A percentile compares a stretch with the other conserved stretches of the same genome.
These are phyloP conservation scores for Dynastes tityus DNA, from an alignment of 2,888 invertebrate genomes.

Conservation along the genomic window DNA sequence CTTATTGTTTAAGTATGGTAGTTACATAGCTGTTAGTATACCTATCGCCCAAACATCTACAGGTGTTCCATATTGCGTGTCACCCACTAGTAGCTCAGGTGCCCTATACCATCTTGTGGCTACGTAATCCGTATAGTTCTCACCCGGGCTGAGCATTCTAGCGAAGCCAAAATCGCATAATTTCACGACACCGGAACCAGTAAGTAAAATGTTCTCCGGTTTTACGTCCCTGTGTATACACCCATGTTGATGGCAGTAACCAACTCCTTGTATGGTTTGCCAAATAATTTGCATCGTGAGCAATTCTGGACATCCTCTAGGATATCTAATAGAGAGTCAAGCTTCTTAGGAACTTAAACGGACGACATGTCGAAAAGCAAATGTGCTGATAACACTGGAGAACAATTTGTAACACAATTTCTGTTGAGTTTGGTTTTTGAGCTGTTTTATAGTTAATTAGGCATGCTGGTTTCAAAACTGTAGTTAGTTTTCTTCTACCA, in stretches of 20 bases:
- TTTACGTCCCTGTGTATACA: constrained; percentile 98
- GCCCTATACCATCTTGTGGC: constrained; percentile 99
- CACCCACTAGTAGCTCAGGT: constrained; percentile 97
- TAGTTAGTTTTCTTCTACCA: too few relatives aligned
- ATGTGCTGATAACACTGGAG: too few relatives aligned
- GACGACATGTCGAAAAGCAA: too few relatives aligned
- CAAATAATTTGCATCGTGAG: constrained; percentile 93
- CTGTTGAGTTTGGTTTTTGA: too few relatives aligned
- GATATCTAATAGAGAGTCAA: constrained; percentile 72
- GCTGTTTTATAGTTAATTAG: too few relatives aligned
- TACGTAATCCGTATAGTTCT: constrained; percentile 99
- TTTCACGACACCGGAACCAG: constrained; percentile 94
- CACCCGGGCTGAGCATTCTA: constrained; percentile 95
- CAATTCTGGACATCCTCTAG: constrained; percentile 92
- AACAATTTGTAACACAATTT: too few relatives aligned
- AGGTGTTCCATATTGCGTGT: constrained; percentile 91
- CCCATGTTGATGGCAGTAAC: constrained; percentile 97
- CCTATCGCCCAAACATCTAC: constrained; percentile 99
- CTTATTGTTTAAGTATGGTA: neutral
- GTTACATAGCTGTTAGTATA: constrained; percentile 62
- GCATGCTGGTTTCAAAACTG: too few relatives aligned
- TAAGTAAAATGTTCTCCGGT: constrained; percentile 98
- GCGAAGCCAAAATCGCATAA: constrained; percentile 99
- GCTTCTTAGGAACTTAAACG: too few relatives aligned
- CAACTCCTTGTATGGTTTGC: constrained; percentile 96